Base-by-base conservation (phyloP, 2,797 vertebrate species). In the Liasis olivaceus region DNA sequence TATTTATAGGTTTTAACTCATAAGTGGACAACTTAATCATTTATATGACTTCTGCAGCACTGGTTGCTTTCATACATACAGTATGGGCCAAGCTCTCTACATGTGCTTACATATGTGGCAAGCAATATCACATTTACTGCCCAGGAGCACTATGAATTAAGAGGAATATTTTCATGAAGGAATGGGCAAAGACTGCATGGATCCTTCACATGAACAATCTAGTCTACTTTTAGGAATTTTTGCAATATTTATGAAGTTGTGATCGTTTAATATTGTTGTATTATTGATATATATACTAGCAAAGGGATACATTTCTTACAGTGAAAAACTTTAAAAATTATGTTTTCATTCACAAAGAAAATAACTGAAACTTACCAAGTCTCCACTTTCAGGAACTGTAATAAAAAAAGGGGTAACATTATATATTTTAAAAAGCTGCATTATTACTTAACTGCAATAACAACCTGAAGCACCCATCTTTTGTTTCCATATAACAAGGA, bases 321-420 rank as follows among this genome's bases (percentile, higher is more conserved):
- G 47, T 47, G 42, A 24, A 81, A 81, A 81, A 22, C 2, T 36
- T 22, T 77, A 42, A 36, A 81, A 24, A 20, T 24, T 47, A 81
- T 24, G 20, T 47, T 81, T 81, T 81, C 20, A 81, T 51, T 89
- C 24, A 51, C 6, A 56, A 88, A 58, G 15, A 84, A 90, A 90
- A 90, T 87, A 42, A 36, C 26, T 6, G 72, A 66, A 51, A 98
- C 99, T 99, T 96, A 99, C 99, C 99, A 99, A 90, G 31, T 99
- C 99, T 96, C 98, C 99, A 94, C 95, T 99, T 97, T 99, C 99
- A 93, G 99, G 99, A 97, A 99, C 99, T 99, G 97, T 5, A 97
- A 90, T 1, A 92, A 94, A 56, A 60, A 81, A 96, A 51, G 13
- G 31, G 15, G 24, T 47, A 63, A 88, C 24, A 17, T 64, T 24